A percentile compares a stretch with the other conserved stretches of the same genome.
phyloP scores from a whole-genome alignment of 1,140 invertebrate genomes.

The Mamestra configurata region DNA sequence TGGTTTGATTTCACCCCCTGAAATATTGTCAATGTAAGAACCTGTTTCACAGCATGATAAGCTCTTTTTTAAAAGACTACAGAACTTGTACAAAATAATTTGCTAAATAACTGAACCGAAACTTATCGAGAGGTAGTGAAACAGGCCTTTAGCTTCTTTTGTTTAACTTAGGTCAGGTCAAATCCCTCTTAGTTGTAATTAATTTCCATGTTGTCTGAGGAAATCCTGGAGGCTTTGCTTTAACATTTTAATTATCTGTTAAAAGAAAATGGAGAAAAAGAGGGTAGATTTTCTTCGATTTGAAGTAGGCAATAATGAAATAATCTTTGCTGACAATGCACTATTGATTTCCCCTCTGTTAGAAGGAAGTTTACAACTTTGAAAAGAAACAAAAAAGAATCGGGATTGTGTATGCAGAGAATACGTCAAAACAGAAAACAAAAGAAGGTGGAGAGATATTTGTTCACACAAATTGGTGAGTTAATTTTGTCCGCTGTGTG shows the following conservation, averaged over 20 bases:
- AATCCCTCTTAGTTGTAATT: conserved; percentile 27
- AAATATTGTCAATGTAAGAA: no score
- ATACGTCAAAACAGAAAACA: neutral
- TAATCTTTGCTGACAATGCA: no score
- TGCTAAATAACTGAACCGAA: neutral
- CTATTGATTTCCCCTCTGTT: neutral
- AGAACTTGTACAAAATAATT: neutral
- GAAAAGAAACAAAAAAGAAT: no score
- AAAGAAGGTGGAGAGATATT: neutral
- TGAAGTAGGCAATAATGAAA: neutral
- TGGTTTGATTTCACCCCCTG: no score
- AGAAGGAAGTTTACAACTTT: no score
- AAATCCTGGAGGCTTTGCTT: conserved; percentile 12
- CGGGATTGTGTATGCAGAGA: neutral
- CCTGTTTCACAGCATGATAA: no score
- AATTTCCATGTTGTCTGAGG: neutral
- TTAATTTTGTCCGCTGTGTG: neutral
- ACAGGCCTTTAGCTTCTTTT: neutral
- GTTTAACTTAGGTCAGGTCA: neutral
- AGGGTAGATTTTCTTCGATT: neutral
- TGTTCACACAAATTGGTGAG: conserved; percentile 2
- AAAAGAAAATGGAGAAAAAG: neutral
- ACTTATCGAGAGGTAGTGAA: neutral
- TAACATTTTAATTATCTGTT: conserved; percentile 18
- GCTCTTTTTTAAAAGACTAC: no score